Evolutionary conservation across 2,797 vertebrate species (phyloP), one percentile per base, ranked within the genome.

Genomic region (Sebastes dallii): DNA sequence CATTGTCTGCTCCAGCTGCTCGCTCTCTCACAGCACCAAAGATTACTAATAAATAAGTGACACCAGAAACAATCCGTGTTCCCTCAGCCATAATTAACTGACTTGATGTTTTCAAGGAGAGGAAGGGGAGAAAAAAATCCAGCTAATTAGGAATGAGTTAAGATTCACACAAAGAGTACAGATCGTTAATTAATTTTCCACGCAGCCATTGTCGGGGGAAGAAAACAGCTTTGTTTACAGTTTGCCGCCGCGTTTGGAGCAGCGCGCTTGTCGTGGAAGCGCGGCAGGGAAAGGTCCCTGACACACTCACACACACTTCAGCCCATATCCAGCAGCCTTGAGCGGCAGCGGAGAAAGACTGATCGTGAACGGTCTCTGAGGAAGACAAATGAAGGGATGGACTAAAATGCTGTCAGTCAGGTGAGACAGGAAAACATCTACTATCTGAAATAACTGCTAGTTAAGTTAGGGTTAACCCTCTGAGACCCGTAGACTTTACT

Each of bases 171-270:
- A 90, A 90, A 92, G 89, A 87, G 88, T 80, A 60, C 81, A 73
- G 90, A 92, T 88, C 39, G 79, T 84, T 93, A 93, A 94, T 94
- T 92, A 92, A 91, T 91, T 93, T 92, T 84, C 77, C 76, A 72
- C 12, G 36, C 77, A 65, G 83, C 75, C 73, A 89, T 90, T 92
- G 90, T 91, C 61, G 39, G 61, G 13, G 4, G 72, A 80, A 70
- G 78, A 89, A 88, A 92, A 88, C 87, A 78, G 78, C 84, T 78
- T 89, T 93, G 89, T 92, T 92, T 90, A 90, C 82, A 30, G 84
- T 81, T 78, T 86, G 69, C 75, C 16, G 72, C 54, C 16, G 71
- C 12, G 18, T 72, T 78, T 69, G 27, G 39, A 81, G 76, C 20
- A 3, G 50, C 2, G 1, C 4, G 22, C 42, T 76, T 13, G n/a